Percentiles rank a stretch among this genome's conserved stretches.
These are phyloP conservation scores for Augiades crinisus DNA, from an alignment of 2,888 invertebrate species.

Conservation along the genomic window DNA sequence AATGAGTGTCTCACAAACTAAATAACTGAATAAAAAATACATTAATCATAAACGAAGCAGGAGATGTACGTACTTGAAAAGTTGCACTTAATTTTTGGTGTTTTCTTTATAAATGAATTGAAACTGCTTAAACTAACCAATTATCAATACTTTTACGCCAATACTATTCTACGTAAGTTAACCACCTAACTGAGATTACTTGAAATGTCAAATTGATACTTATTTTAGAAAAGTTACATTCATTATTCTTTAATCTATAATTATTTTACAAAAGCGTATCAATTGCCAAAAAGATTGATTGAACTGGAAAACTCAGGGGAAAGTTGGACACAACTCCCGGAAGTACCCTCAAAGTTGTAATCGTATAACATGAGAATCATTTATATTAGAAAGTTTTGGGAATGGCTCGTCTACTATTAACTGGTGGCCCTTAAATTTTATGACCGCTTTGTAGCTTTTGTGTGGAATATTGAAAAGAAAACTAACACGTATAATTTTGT, in stretches of 20 bases:
- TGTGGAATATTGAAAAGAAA: background rate
- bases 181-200: too few relatives aligned
- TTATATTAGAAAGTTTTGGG: conserved; percentile 5
- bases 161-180: too few relatives aligned
- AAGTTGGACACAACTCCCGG: conserved; percentile 11
- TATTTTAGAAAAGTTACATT: background rate
- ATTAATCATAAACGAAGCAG: too few relatives aligned
- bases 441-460: background rate
- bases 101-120: too few relatives aligned
- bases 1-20: too few relatives aligned
- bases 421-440: background rate
- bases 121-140: too few relatives aligned
- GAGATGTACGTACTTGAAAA: too few relatives aligned
- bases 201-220: background rate
- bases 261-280: background rate
- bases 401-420: background rate
- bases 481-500: too few relatives aligned
- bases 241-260: conserved; percentile 1
- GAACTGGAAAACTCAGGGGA: conserved; percentile 9
- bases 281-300: conserved; percentile 15
- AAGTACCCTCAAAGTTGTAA: conserved; percentile 13
- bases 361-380: conserved; percentile 20
- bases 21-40: too few relatives aligned
- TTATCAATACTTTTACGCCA: too few relatives aligned
- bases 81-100: too few relatives aligned